phyloP scores from a whole-genome alignment of 1,140 invertebrate genomes.

The Eulimnadia texana region DNA sequence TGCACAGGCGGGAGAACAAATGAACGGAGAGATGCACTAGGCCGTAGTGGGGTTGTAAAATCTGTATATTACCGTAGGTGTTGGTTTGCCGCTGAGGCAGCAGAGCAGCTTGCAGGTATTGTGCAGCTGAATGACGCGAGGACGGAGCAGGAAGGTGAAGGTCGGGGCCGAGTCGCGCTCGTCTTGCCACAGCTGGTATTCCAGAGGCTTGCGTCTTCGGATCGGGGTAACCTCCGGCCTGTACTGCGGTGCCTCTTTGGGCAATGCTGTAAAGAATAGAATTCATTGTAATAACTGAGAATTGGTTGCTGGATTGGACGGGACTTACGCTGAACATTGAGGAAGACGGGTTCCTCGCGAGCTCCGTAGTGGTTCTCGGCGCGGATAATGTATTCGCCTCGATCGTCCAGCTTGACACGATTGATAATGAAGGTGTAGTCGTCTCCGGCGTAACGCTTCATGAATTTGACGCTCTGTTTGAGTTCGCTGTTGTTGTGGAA shows the following conservation, averaged over 20 bases:
- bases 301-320: background rate
- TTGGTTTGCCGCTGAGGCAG: constrained; percentile 84
- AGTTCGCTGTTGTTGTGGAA: constrained; percentile 82
- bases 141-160: constrained; percentile 93
- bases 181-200: constrained; percentile 75
- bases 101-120: constrained; percentile 88
- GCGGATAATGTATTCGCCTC: constrained; percentile 91
- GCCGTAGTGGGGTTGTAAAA: background rate
- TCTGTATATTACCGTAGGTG: constrained; percentile 58
- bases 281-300: background rate
- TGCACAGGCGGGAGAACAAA: too few species aligned
- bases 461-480: constrained; percentile 96
- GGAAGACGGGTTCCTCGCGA: constrained; percentile 87
- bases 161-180: constrained; percentile 74
- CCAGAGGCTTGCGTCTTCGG: constrained; percentile 60
- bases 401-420: constrained; percentile 80
- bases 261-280: constrained; percentile 43
- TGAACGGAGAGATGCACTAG: too few species aligned
- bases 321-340: constrained; percentile 84
- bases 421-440: constrained; percentile 98
- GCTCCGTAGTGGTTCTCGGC: constrained; percentile 97
- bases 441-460: constrained; percentile 92
- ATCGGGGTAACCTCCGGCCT: constrained; percentile 49
- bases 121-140: constrained; percentile 92
- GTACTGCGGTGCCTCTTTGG: constrained; percentile 63